Conservation (phyloP, 35 echinoderm and acorn worm genomes). For the Strongylocentrotus purpuratus region DNA sequence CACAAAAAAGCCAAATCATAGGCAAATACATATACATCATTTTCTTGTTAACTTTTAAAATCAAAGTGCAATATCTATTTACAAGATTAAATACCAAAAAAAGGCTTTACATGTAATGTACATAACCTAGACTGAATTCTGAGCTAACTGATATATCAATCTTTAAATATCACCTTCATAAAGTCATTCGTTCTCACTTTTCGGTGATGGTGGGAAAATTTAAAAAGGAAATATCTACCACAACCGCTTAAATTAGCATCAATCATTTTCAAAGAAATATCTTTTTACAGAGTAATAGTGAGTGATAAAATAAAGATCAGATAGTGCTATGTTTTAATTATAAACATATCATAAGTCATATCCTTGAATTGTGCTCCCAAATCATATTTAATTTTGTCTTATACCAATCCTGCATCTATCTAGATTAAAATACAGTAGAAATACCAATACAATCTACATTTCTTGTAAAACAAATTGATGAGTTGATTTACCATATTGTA, state of each 20-base stretch:
- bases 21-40: not conserved
- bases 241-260: not conserved
- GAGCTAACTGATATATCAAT: not conserved
- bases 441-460: not conserved
- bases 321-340: not conserved
- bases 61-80: not conserved
- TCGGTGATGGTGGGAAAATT: not conserved
- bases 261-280: not conserved
- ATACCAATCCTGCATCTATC: not conserved
- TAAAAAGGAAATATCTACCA: not conserved
- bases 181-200: not conserved
- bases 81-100: not conserved
- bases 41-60: not conserved
- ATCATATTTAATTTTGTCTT: not conserved
- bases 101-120: not conserved
- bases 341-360: not conserved
- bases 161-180: not conserved
- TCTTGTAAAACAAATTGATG: not conserved
- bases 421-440: not conserved
- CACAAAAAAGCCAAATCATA: constrained; percentile 16
- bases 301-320: not conserved
- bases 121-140: not conserved
- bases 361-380: not conserved
- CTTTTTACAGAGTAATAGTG: not conserved
- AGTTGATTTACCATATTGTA: not conserved